A percentile compares a stretch with the other conserved stretches of the same genome.
Evolutionary conservation across 2,113 vertebrate species (phyloP).

Genomic region (Tragelaphus scriptus): DNA sequence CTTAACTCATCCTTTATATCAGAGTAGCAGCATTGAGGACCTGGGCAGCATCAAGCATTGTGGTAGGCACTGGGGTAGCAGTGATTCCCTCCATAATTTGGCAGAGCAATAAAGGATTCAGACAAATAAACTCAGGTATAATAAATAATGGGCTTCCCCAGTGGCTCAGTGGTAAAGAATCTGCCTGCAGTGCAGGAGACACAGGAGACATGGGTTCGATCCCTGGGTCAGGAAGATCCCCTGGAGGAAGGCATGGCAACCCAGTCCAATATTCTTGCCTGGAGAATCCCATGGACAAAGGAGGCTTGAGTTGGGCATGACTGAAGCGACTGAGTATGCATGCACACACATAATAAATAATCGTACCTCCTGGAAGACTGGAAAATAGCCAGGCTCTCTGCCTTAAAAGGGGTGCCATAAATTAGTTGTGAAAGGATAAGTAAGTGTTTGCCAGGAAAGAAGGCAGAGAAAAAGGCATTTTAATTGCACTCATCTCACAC

Average conservation of each 20-base stretch:
- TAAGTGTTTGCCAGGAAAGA: background rate
- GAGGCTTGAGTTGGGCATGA: background rate
- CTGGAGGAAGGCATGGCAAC: background rate
- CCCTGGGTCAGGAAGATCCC: background rate
- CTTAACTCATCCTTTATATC: background rate
- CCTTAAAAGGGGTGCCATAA: background rate
- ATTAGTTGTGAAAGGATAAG: background rate
- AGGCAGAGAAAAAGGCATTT: background rate
- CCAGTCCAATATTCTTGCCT: background rate
- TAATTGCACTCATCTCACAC: too few species aligned
- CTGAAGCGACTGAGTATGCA: background rate
- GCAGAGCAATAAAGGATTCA: background rate
- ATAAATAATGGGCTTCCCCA: background rate
- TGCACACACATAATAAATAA: background rate
- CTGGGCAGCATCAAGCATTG: too few species aligned
- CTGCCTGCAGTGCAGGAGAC: background rate
- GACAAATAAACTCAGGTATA: background rate
- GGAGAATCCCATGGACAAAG: background rate
- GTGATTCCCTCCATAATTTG: background rate
- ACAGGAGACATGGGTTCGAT: background rate
- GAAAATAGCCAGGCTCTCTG: background rate
- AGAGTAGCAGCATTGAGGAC: background rate
- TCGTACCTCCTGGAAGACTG: background rate
- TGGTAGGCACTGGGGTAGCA: fast-evolving
- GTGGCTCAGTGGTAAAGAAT: background rate